Conservation (phyloP, 2,888 invertebrate genomes). For the Trichogramma evanescens region DNA sequence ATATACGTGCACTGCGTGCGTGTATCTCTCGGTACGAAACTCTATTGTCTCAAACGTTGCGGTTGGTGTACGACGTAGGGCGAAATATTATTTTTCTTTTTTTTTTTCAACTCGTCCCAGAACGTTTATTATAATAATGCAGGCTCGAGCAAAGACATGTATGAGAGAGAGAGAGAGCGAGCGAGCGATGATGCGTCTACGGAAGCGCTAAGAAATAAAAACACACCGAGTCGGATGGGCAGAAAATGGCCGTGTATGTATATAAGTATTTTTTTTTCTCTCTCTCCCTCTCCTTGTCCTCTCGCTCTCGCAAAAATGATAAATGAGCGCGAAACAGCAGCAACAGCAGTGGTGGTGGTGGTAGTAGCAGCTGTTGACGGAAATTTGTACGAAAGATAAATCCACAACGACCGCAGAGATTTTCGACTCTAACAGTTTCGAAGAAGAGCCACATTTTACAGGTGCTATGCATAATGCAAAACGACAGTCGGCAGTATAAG, state of each 20-base stretch:
- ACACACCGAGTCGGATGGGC: slow-evolving; percentile 2
- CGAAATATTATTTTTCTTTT: too few relatives aligned
- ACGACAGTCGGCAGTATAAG: too few relatives aligned
- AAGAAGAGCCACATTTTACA: slow-evolving; percentile 8
- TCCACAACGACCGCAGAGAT: slow-evolving; percentile 6
- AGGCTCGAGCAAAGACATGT: too few relatives aligned
- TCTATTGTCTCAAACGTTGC: too few relatives aligned
- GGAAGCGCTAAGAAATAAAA: slow-evolving; percentile 3
- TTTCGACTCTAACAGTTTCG: slow-evolving; percentile 13
- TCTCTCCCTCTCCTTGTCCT: too few relatives aligned
- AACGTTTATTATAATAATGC: too few relatives aligned
- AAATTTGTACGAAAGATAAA: slow-evolving; percentile 21
- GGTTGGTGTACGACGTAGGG: too few relatives aligned
- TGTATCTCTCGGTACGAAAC: too few relatives aligned
- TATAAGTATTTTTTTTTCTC: not conserved
- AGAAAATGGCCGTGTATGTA: slow-evolving; percentile 1
- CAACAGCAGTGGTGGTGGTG: too few relatives aligned
- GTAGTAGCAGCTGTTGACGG: slow-evolving; percentile 17
- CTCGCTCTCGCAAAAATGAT: slow-evolving; percentile 10
- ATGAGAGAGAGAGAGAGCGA: too few relatives aligned
- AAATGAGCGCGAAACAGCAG: slow-evolving; percentile 8
- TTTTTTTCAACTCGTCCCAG: too few relatives aligned
- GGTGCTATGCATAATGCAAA: not conserved
- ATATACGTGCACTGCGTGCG: too few relatives aligned
- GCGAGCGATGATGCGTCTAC: slow-evolving; percentile 7